Percentiles rank a stretch among this genome's conserved stretches.
Conservation (phyloP, 2,797 vertebrate species). For the Saxicola maurus region DNA sequence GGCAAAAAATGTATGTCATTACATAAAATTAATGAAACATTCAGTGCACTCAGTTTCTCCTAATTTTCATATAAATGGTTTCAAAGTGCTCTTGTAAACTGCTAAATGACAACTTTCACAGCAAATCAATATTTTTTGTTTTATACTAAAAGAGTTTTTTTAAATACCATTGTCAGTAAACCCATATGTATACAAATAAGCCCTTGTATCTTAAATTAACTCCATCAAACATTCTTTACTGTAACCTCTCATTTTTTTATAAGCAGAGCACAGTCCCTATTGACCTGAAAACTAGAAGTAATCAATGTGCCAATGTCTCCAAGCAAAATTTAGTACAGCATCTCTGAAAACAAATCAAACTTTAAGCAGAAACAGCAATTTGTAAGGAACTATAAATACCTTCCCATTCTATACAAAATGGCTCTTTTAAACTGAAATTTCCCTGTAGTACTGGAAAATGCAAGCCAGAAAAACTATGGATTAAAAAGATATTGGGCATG, state of each 20-base stretch:
- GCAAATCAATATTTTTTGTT: constrained; percentile 62
- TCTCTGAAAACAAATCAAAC: constrained; percentile 54
- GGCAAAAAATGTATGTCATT: constrained; percentile 8
- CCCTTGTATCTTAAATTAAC: constrained; percentile 39
- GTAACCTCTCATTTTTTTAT: constrained; percentile 45
- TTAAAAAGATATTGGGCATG: neutral
- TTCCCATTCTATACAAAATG: constrained; percentile 4
- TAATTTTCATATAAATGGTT: constrained; percentile 59
- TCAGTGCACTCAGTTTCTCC: constrained; percentile 16
- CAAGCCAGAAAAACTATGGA: neutral
- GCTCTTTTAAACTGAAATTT: neutral
- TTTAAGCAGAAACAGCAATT: constrained; percentile 24
- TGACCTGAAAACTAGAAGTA: constrained; percentile 46
- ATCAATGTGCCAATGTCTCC: constrained; percentile 44
- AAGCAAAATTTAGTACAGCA: constrained; percentile 36
- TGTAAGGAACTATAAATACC: constrained; percentile 16
- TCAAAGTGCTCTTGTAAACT: constrained; percentile 58
- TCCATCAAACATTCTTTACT: constrained; percentile 45
- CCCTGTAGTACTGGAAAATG: neutral
- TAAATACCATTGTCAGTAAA: constrained; percentile 11
- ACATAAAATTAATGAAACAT: constrained; percentile 30
- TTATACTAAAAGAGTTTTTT: constrained; percentile 44
- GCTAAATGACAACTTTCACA: constrained; percentile 62
- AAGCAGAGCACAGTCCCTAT: constrained; percentile 17
- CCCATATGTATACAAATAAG: neutral